Evolutionary conservation across 2,797 vertebrate genomes (phyloP), one percentile per base, ranked within the genome.

Genomic region (Vireo griseus): DNA sequence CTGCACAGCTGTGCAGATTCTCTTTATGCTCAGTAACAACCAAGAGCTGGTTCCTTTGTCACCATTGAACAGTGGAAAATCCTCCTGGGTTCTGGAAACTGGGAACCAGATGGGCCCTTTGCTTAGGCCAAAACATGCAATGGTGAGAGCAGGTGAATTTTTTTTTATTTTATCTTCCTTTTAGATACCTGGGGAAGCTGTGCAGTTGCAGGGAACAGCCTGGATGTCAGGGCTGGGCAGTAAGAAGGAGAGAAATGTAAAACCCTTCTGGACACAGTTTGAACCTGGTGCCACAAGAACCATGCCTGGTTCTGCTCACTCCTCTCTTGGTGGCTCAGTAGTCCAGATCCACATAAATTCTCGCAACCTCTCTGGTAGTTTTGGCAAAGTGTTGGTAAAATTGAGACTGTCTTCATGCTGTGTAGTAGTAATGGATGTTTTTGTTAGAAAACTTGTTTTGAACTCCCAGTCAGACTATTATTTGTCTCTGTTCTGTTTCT

Each of bases 401-500:
- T 39, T 78, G 44, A 69, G 24, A 26, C 29, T 45, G 4, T 65
- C 28, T 59, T 79, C 37, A 13, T 42, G 5, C 37, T 62, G 0
- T 51, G 20, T 42, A 51, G 65, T 61, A 81, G 11, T 45, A 45
- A 10, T 51, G 33, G 39, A 25, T 71, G 37, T 13, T 90, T 88
- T 88, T 65, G 10, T 74, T 88, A 42, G 6, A 48, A 85, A 92
- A 51, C 42, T 7, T 83, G 37, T 65, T 84, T 90, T 79, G 76
- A 62, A 55, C 25, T 75, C 39, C 22, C 66, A 44, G 19, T 22
- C 51, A 81, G 92, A 85, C 51, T 79, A 72, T n/a, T 77, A 18
- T 72, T 92, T 85, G 21, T 83, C 29, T 92, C 33, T 75, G 28
- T 86, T 79, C 55, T 91, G 75, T 52, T 95, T 94, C 67, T 94